These are phyloP conservation scores for Tetraneura akinire DNA, from an alignment of 1,140 invertebrate genomes.

Conservation along the genomic window DNA sequence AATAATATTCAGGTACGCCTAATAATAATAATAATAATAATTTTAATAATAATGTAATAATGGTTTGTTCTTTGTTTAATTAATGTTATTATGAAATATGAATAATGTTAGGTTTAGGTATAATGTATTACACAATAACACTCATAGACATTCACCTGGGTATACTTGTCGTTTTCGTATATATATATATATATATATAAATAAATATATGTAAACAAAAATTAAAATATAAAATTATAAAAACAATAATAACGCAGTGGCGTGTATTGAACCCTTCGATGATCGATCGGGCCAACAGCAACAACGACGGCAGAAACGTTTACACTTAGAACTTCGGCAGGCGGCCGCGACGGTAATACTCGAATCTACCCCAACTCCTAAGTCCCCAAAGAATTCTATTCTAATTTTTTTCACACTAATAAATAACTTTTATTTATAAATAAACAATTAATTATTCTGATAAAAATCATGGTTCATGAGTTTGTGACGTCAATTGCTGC, in stretches of 20 bases:
- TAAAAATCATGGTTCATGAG: constrained; percentile 24
- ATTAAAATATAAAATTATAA: not conserved
- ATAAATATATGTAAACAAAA: too few species aligned
- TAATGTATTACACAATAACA: not conserved
- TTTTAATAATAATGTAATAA: too few species aligned
- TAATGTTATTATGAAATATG: not conserved
- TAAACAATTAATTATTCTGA: constrained; percentile 50
- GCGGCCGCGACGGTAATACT: not conserved
- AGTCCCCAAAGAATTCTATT: constrained; percentile 2
- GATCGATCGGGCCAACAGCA: not conserved
- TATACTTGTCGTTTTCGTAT: not conserved
- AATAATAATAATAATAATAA: too few species aligned
- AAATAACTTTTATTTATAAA: constrained; percentile 51
- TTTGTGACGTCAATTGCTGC: constrained; percentile 39
- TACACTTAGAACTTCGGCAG: too few species aligned
- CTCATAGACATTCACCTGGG: not conserved
- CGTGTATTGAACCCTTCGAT: not conserved
- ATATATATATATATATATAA: too few species aligned
- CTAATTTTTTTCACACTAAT: constrained; percentile 1
- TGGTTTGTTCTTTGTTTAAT: too few species aligned
- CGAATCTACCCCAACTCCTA: constrained; percentile 5
- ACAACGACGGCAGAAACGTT: too few species aligned
- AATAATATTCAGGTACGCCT: too few species aligned
- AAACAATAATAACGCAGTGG: not conserved
- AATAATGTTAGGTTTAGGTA: not conserved